Base-by-base conservation (phyloP, 64 coral and sea anemone genomes). In the Pocillopora damicornis region DNA sequence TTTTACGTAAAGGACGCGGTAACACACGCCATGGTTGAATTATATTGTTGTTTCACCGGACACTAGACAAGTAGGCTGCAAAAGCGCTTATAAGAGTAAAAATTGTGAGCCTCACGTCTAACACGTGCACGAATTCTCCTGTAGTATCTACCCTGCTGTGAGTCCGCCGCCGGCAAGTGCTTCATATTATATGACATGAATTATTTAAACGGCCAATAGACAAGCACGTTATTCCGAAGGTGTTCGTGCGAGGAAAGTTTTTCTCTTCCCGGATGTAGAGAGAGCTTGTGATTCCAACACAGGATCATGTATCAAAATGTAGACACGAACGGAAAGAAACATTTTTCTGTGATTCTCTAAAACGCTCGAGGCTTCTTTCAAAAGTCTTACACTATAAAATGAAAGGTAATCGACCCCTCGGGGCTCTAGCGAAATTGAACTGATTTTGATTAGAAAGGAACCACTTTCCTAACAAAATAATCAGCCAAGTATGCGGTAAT, bases 161-260 rank as follows among this genome's bases (percentile, higher is more conserved):
- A 72, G 60, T 51, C 42, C 17, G 77, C 77, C 77, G 57, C 75
- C 42, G 22, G 77, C 77, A n/a, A 60, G 56, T 15, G 65, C 35
- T 38, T 72, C 81, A 72, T 73, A 66, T 85, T 37, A 85, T 85
- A 73, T 58, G 11, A 10, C 65, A 85, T 85, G 65, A 72, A 85
- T 85, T 57, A 85, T 85, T 83, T 61, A 83, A 63, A 18, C 42
- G n/a, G 18, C 13, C 37, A 37, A 73, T 62, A 22, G 37, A 16
- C 67, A 71, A 7, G 20, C 80, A 67, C 80, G 61, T 17, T 35
- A n/a, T 15, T 38, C n/a, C 65, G 62, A 37, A 63, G 63, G 81
- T 18, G 37, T 68, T 25, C 65, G 26, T 38, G 81, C n/a, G 64
- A 73, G 37, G 20, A 9, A 72, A 23, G 12, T 25, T 85, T 13